These are phyloP conservation scores for Lepilemur ruficaudatus DNA, from an alignment of 2,797 vertebrate genomes.

Conservation along the genomic window DNA sequence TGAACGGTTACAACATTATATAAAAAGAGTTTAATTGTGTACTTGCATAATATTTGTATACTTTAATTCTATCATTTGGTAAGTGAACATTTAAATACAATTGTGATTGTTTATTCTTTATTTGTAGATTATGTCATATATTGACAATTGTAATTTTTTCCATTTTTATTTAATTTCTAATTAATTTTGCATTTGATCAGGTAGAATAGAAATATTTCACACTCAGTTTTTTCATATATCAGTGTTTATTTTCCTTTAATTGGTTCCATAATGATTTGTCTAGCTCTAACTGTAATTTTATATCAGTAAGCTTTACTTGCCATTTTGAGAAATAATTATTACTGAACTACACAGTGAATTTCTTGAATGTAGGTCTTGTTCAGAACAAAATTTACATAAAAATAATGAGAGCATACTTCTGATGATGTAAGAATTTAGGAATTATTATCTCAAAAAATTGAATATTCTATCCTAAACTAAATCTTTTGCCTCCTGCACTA, in stretches of 20 bases:
- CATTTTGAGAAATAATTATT: not conserved
- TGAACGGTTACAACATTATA: not conserved
- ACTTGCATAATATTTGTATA: not conserved
- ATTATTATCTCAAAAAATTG: not conserved
- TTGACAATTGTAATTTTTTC: not conserved
- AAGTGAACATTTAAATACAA: not conserved
- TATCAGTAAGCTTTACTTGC: not conserved
- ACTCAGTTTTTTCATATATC: not conserved
- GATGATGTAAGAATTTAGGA: not conserved
- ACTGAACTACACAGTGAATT: not conserved
- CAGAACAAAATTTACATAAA: not conserved
- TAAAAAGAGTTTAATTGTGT: not conserved
- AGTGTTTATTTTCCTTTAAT: not conserved
- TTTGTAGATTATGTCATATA: not conserved
- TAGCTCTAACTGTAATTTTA: not conserved
- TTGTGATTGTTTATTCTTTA: not conserved
- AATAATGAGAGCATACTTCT: not conserved
- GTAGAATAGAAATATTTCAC: not conserved
- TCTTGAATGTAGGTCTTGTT: not conserved
- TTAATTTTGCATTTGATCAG: not conserved
- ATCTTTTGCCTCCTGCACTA: not conserved
- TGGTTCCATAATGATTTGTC: not conserved
- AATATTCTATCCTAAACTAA: not conserved
- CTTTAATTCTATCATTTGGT: not conserved
- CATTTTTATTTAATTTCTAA: not conserved